phyloP scores from a whole-genome alignment of 35 echinoderm and acorn worm species.

The Ptychodera flava region DNA sequence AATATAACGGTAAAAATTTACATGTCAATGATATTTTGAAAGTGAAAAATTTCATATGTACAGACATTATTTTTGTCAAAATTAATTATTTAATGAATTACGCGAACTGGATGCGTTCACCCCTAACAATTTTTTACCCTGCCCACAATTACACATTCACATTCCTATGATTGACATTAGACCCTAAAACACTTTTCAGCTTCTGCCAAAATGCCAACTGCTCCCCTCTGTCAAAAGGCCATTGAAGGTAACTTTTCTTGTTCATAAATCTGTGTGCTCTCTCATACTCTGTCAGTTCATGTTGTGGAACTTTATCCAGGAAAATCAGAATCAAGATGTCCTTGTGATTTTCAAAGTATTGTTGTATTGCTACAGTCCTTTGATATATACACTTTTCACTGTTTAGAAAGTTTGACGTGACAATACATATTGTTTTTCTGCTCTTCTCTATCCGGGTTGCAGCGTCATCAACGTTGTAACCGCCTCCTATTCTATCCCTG shows the following conservation, averaged over 20 bases:
- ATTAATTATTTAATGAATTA: not conserved
- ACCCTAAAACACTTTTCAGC: constrained; percentile 11
- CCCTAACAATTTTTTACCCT: too few species aligned
- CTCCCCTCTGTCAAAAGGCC: constrained; percentile 28
- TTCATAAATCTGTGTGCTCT: constrained; percentile 44
- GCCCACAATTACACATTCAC: too few species aligned
- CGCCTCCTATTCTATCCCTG: constrained; percentile 40
- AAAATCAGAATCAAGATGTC: constrained; percentile 54
- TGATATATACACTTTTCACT: constrained; percentile 70
- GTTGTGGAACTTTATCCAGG: constrained; percentile 48
- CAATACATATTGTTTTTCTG: constrained; percentile 59
- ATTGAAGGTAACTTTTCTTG: constrained; percentile 60
- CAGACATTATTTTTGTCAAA: not conserved
- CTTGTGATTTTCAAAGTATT: constrained; percentile 34
- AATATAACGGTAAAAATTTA: too few species aligned
- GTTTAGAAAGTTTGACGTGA: constrained; percentile 56
- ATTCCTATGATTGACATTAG: too few species aligned
- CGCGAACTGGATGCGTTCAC: not conserved
- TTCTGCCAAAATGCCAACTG: constrained; percentile 58
- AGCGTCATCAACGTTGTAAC: constrained; percentile 57
- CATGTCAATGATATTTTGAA: not conserved
- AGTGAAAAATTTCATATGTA: not conserved
- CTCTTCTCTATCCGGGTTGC: constrained; percentile 37
- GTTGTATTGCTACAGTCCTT: constrained; percentile 40
- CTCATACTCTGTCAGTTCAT: constrained; percentile 61